Base-by-base conservation (phyloP, 2,797 vertebrate species). In the Xiphophorus birchmanni region DNA sequence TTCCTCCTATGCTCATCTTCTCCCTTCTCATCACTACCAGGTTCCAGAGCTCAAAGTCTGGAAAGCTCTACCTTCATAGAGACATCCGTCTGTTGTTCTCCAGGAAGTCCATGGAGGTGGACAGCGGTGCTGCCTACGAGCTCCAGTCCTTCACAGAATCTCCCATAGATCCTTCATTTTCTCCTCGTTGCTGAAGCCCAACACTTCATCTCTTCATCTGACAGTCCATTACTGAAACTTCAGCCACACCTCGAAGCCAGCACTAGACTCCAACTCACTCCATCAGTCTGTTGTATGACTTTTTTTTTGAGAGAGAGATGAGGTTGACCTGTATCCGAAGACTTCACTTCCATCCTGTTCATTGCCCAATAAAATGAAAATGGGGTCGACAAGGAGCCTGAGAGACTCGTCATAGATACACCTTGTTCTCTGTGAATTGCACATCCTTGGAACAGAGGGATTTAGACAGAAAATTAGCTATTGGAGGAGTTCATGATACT, bases 1-100 rank as follows among this genome's bases (percentile, higher is more conserved):
- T 0, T 47, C 2, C 75, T 45, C 37, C 56, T 67, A 12, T 17
- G 47, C 23, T 58, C 47, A 72, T 72, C 12, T 45, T 82, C 86
- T 3, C 87, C 40, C 42, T 37, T 76, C 42, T 47, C 13, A 11
- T 76, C 21, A 29, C 80, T 76, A 81, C 80, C 91, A 99, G 99
- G 98, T 99, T 99, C 97, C 98, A 99, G 96, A 99, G 98, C 95
- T 99, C 98, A 50, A 99, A 98, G 96, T 99, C 99, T 97, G 98
- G 98, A 93, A 99, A 99, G 97, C 97, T 99, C 97, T 99, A 99
- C 98, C 99, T 99, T 97, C 98, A 99, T 89, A 96, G 97, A 96
- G 99, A 99, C 94, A 97, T 99, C 90, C 96, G 98, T 87, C 97
- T 99, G 94, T 96, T 99, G 74, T 99, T 99, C 94, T 99, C 98